Conservation (phyloP, 2,888 invertebrate species). For the Rutpela maculata region DNA sequence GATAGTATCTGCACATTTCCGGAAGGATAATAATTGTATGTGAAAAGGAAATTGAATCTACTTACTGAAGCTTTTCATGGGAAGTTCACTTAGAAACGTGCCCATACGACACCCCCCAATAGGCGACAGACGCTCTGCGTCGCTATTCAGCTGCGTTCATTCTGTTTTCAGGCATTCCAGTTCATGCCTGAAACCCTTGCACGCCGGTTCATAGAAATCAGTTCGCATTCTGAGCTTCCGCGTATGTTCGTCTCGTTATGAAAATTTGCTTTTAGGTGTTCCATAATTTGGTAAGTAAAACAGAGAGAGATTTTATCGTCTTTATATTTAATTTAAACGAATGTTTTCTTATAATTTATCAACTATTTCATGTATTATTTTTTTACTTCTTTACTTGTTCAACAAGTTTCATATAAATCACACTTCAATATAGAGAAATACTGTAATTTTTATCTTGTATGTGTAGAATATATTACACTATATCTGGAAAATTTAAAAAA, state of each 20-base stretch:
- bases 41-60: conserved; percentile 58
- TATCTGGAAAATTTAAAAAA: no score
- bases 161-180: conserved; percentile 32
- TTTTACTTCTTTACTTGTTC: no score
- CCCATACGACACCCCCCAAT: conserved; percentile 4
- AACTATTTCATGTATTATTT: no score
- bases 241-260: conserved; percentile 12
- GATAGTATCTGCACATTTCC: conserved; percentile 42
- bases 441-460: no score
- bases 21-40: conserved; percentile 43
- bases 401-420: no score
- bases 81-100: conserved; percentile 37
- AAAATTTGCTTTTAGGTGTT: conserved; percentile 10
- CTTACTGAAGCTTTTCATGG: conserved; percentile 43
- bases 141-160: conserved; percentile 19
- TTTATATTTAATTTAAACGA: no score
- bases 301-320: no score
- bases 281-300: conserved; percentile 30
- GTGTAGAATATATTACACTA: no score
- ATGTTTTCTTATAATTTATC: no score
- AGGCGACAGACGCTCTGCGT: conserved; percentile 37
- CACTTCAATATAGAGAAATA: no score
- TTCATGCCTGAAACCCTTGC: conserved; percentile 28
- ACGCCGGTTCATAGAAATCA: not conserved
- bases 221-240: not conserved